Percentiles rank a stretch among this genome's conserved stretches.
phyloP scores from a whole-genome alignment of 1,140 invertebrate genomes.

The Camponotus pennsylvanicus region DNA sequence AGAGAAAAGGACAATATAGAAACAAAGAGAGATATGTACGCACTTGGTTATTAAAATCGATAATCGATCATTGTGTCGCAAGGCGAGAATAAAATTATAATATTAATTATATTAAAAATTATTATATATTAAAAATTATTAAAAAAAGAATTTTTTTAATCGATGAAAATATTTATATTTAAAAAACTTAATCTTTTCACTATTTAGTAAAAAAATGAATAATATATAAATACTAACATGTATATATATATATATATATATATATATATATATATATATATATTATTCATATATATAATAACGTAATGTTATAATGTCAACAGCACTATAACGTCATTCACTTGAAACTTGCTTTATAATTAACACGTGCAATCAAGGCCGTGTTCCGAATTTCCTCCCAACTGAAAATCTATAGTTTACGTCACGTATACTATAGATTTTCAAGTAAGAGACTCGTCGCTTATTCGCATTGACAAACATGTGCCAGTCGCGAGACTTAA shows the following conservation, averaged over 20 bases:
- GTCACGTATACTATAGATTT: no score
- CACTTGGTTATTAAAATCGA: not conserved
- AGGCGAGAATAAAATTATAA: not conserved
- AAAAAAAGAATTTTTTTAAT: not conserved
- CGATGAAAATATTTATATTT: not conserved
- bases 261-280: no score
- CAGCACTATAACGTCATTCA: not conserved
- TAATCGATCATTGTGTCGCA: not conserved
- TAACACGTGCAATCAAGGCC: constrained; percentile 18
- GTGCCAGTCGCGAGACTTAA: constrained; percentile 29
- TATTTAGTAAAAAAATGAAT: constrained; percentile 3
- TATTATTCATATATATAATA: no score
- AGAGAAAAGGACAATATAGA: not conserved
- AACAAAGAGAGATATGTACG: no score
- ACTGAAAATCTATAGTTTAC: no score
- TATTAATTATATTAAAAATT: not conserved
- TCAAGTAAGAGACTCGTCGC: not conserved
- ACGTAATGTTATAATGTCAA: not conserved
- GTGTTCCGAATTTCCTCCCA: no score
- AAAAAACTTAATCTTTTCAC: not conserved
- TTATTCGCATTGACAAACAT: constrained; percentile 22
- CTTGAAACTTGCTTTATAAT: constrained; percentile 31
- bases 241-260: no score
- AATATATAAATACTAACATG: not conserved
- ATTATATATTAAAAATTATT: not conserved